Evolutionary conservation across 1,140 invertebrate species (phyloP), one percentile per base, ranked within the genome.

Genomic region (Drosophila azteca): DNA sequence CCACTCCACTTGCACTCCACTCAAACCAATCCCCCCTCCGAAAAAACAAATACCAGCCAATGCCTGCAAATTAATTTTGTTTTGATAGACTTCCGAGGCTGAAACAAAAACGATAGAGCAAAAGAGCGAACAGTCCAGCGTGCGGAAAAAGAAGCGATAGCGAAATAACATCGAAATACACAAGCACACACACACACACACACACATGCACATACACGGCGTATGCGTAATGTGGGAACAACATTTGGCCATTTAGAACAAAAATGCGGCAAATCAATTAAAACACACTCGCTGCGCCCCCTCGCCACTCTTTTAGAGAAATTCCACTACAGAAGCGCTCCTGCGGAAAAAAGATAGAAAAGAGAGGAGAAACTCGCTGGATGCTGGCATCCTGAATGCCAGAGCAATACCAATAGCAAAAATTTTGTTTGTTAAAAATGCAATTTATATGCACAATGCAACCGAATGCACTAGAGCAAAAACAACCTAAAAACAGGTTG

Each of bases 11-110:
- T 5, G 13, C n/a, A 11, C 41, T 46, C 29, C 65, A 48, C 41
- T 46, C 29, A 5, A 20, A 43, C 29, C 6, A 20, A 43, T 44
- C 35, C 43, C 67, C 66, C 17, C 17, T 20, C 17, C 17, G 17
- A 35, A 69, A 69, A 75, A 51, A 75, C 70, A 66, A 60, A 75
- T 59, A 68, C 51, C 64, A 54, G 53, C 70, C 71, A 75, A 75
- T 76, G 54, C 35, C 72, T 76, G 78, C 75, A 85, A 85, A 85
- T 85, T 85, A 87, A 85, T 85, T 88, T 85, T 85, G 75, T 88
- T 85, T 85, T 85, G 83, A 85, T 85, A 80, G 78, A 85, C 78
- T 85, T 85, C 76, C 70, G 63, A 88, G 82, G 74, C 74, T 55
- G 51, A 58, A 71, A 57, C 64, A 22, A 62, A 50, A 63, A 17